phyloP scores from a whole-genome alignment of 1,140 invertebrate species.

The Myzus persicae region DNA sequence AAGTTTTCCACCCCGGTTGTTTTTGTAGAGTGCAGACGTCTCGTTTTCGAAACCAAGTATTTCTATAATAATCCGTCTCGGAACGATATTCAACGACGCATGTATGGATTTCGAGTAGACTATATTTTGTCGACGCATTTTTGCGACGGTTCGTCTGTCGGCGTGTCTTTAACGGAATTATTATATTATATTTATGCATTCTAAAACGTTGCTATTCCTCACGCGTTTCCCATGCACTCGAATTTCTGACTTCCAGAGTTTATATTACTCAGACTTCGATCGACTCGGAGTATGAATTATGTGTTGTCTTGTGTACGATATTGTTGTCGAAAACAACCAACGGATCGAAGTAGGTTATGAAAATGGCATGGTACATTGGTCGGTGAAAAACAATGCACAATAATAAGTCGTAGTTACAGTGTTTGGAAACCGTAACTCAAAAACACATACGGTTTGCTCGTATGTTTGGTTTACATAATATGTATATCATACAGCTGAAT shows the following conservation, averaged over 20 bases:
- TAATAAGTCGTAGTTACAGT: background rate
- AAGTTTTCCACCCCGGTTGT: background rate
- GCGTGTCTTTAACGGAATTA: background rate
- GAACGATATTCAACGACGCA: background rate
- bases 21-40: background rate
- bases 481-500: background rate
- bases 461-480: background rate
- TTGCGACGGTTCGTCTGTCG: background rate
- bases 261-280: background rate
- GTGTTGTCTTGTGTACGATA: background rate
- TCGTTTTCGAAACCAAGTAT: background rate
- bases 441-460: background rate
- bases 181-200: background rate
- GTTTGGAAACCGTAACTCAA: background rate
- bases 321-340: background rate
- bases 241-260: too few relatives aligned
- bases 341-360: background rate
- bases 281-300: background rate
- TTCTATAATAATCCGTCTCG: background rate
- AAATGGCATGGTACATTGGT: background rate
- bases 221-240: background rate
- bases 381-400: background rate
- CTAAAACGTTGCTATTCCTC: background rate
- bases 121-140: background rate
- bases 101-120: background rate